Percentiles rank a stretch among this genome's conserved stretches.
Conservation (phyloP, 2,888 invertebrate species). For the Drosophila buzzatii region DNA sequence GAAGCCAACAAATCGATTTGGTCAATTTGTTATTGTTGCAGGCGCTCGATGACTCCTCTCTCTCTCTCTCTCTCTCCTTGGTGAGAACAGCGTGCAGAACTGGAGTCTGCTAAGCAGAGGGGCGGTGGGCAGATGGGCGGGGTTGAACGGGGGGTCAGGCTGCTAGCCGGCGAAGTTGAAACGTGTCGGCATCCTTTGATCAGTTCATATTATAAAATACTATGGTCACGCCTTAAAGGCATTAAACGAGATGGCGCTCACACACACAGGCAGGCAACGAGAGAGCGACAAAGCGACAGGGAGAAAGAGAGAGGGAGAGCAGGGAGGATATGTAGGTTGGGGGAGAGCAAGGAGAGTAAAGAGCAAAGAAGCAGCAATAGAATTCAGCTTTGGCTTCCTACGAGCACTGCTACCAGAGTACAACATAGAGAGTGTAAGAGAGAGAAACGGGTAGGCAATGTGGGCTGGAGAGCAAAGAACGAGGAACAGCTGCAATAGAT, state of each 20-base stretch:
- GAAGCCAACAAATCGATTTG: conserved; percentile 77
- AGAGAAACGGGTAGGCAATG: background rate
- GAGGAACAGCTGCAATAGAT: conserved; percentile 64
- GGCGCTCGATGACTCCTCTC: conserved; percentile 27
- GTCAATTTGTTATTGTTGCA: conserved; percentile 79
- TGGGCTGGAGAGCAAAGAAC: background rate
- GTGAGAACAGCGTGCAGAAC: conserved; percentile 71
- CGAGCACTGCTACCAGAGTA: background rate
- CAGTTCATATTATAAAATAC: conserved; percentile 86
- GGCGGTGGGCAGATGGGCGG: conserved; percentile 1
- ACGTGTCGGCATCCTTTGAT: conserved; percentile 85
- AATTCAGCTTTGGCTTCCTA: conserved; percentile 5
- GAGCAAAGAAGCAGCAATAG: conserved; percentile 1
- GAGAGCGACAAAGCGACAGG: background rate
- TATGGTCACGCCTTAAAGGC: conserved; percentile 86
- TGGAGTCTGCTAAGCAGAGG: conserved; percentile 58
- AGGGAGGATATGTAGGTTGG: background rate
- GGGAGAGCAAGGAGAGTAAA: background rate
- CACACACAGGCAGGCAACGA: conserved; percentile 44
- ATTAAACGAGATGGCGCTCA: conserved; percentile 86
- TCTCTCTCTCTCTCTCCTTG: background rate
- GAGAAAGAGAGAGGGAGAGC: background rate
- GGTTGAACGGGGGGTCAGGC: conserved; percentile 4
- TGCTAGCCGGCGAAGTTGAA: conserved; percentile 83
- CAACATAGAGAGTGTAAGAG: background rate